These are phyloP conservation scores for Cephonodes hylas DNA, from an alignment of 2,888 invertebrate species.

Conservation along the genomic window DNA sequence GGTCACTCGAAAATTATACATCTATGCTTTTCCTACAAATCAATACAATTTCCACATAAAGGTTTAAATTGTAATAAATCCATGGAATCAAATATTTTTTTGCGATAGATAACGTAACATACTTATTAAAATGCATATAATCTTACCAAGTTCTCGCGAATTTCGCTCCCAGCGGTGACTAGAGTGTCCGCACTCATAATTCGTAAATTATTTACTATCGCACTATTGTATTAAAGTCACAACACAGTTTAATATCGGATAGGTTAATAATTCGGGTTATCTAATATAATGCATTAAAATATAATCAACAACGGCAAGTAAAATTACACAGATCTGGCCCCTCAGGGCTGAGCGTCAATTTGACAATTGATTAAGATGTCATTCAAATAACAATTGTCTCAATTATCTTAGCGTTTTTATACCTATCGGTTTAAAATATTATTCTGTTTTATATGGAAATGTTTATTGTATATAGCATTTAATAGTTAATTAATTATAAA, in stretches of 20 bases:
- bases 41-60: not conserved
- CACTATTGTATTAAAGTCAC: conserved; percentile 16
- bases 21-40: not conserved
- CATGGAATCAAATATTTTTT: not conserved
- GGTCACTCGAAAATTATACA: not conserved
- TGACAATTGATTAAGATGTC: not conserved
- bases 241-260: conserved; percentile 1
- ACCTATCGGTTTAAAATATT: no score
- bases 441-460: no score
- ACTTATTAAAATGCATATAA: not conserved
- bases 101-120: not conserved
- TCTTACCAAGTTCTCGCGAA: conserved; percentile 73
- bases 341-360: not conserved
- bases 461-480: no score
- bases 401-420: not conserved
- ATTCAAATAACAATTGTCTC: not conserved
- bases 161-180: conserved; percentile 50
- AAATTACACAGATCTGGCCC: not conserved
- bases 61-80: not conserved
- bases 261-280: not conserved
- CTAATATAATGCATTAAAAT: not conserved
- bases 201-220: conserved; percentile 9
- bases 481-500: no score
- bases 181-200: conserved; percentile 64
- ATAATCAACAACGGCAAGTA: not conserved